Conservation (phyloP, 2,113 vertebrate species). For the Chlorocebus sabaeus region DNA sequence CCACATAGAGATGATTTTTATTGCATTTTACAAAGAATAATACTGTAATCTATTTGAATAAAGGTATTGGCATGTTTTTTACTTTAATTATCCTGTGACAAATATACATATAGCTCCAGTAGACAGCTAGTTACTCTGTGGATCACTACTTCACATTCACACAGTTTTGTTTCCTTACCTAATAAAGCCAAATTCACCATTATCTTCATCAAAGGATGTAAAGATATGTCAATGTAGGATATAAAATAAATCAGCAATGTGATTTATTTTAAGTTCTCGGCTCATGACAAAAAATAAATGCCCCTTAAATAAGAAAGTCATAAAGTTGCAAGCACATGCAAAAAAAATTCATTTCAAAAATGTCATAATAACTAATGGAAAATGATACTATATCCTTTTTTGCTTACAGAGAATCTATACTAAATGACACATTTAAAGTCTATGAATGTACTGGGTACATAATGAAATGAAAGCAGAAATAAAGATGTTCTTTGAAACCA, state of each 20-base stretch:
- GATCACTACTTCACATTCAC: not conserved
- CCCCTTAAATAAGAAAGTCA: not conserved
- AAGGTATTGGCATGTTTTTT: not conserved
- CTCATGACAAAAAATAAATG: not conserved
- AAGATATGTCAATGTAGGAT: not conserved
- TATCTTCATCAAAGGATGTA: not conserved
- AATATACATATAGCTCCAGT: not conserved
- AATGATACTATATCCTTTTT: not conserved
- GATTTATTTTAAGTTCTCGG: not conserved
- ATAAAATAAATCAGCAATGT: not conserved
- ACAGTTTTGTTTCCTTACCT: not conserved
- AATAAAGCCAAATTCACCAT: not conserved
- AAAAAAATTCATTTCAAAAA: not conserved
- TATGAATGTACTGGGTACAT: not conserved
- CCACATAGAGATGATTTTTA: not conserved
- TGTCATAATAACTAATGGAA: not conserved
- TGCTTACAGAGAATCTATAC: conserved; percentile 21
- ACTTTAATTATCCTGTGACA: not conserved
- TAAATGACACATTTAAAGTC: not conserved
- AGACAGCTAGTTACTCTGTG: not conserved
- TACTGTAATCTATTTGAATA: not conserved
- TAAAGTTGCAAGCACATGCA: not conserved
- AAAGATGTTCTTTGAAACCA: too few relatives aligned
- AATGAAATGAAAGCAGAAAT: too few relatives aligned
- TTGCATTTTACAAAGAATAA: not conserved